Evolutionary conservation across 2,113 vertebrate species (phyloP).

Genomic region (Sakesphorus luctuosus): DNA sequence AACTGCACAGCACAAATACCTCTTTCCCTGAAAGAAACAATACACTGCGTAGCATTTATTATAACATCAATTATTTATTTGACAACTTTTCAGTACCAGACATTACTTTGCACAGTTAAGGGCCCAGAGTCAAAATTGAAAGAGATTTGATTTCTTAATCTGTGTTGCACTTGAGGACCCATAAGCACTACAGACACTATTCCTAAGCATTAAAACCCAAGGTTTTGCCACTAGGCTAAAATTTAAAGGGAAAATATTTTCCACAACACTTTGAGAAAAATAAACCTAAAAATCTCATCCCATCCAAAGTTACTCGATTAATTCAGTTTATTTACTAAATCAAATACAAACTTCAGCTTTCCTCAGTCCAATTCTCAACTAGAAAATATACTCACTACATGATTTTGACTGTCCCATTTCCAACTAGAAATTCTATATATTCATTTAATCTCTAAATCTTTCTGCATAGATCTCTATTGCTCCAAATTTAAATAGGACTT

Average conservation of each 20-base stretch:
- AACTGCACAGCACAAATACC: not conserved
- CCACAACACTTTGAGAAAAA: not conserved
- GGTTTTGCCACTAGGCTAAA: not conserved
- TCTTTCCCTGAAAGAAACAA: constrained; percentile 36
- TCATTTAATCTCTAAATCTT: constrained; percentile 11
- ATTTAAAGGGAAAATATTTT: constrained; percentile 38
- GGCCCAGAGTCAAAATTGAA: constrained; percentile 53
- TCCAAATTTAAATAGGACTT: constrained; percentile 35
- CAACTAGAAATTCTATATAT: constrained; percentile 7
- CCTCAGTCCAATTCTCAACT: not conserved
- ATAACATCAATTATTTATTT: constrained; percentile 74
- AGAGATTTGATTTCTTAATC: constrained; percentile 48
- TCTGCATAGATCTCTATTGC: not conserved
- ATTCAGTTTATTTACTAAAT: not conserved
- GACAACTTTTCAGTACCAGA: constrained; percentile 32
- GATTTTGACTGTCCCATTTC: not conserved
- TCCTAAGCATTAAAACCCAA: constrained; percentile 34
- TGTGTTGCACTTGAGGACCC: constrained; percentile 8
- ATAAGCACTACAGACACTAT: not conserved
- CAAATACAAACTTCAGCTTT: not conserved
- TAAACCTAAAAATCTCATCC: not conserved
- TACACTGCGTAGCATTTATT: not conserved
- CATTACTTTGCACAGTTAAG: constrained; percentile 29
- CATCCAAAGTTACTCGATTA: not conserved
- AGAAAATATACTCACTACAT: not conserved